Conservation (phyloP, 1,140 invertebrate species). For the Sycobia sp. region DNA sequence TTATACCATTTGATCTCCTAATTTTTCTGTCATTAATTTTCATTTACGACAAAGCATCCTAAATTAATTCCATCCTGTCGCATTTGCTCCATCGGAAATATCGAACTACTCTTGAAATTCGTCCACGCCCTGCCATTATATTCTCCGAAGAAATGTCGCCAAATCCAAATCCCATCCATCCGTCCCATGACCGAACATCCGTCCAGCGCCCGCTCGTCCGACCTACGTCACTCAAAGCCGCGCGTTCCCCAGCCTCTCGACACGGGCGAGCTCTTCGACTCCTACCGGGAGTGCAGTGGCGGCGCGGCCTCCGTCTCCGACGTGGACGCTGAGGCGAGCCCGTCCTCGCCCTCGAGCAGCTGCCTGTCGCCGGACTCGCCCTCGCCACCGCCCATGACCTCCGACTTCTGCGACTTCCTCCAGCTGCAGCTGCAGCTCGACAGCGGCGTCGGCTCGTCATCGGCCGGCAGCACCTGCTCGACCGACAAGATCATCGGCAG, state of each 20-base stretch:
- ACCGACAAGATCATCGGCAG: constrained; percentile 33
- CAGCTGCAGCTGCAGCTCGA: constrained; percentile 64
- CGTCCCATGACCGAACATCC: too few relatives aligned
- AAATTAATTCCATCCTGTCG: too few relatives aligned
- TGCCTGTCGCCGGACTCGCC: constrained; percentile 76
- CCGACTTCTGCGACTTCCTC: constrained; percentile 89
- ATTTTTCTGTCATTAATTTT: too few relatives aligned
- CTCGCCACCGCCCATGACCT: constrained; percentile 85
- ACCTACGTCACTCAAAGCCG: too few relatives aligned
- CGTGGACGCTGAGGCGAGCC: constrained; percentile 58
- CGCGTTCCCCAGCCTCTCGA: constrained; percentile 52
- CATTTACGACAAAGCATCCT: too few relatives aligned
- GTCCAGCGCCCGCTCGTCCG: background rate
- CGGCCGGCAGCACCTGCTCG: constrained; percentile 30
- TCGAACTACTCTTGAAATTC: too few relatives aligned
- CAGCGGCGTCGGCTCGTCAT: constrained; percentile 39
- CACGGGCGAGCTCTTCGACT: constrained; percentile 58
- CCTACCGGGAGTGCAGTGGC: constrained; percentile 58
- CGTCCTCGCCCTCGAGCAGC: constrained; percentile 60
- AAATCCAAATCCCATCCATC: too few relatives aligned
- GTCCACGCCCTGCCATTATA: too few relatives aligned
- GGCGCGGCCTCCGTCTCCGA: constrained; percentile 60
- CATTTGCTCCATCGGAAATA: too few relatives aligned
- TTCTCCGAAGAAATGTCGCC: too few relatives aligned
- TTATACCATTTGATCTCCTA: too few relatives aligned